phyloP scores from a whole-genome alignment of 2,797 vertebrate species.

The Momotus momota region DNA sequence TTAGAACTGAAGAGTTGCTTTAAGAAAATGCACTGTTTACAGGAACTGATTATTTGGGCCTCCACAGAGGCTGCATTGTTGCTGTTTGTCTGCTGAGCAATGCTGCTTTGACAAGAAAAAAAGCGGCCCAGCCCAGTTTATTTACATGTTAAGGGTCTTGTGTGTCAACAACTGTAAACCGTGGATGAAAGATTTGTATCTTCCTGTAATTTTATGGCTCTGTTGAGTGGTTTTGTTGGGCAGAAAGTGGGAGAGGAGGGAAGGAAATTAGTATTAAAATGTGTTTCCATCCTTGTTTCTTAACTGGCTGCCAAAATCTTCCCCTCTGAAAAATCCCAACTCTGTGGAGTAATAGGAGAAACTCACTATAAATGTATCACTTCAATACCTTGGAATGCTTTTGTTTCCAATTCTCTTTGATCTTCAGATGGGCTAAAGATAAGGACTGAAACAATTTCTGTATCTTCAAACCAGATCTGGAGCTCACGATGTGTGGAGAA shows the following conservation, averaged over 20 bases:
- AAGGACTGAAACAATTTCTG: neutral
- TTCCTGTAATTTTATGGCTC: conserved; percentile 70
- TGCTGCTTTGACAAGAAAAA: conserved; percentile 36
- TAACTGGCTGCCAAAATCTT: neutral
- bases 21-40: conserved; percentile 29
- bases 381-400: conserved; percentile 19
- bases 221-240: conserved; percentile 39
- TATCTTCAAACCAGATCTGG: conserved; percentile 1
- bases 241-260: neutral
- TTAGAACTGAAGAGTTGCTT: conserved; percentile 6
- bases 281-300: neutral
- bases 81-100: conserved; percentile 65
- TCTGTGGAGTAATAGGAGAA: neutral
- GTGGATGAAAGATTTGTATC: conserved; percentile 77
- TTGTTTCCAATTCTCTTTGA: conserved; percentile 48
- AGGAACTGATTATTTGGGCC: conserved; percentile 58
- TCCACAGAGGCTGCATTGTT: conserved; percentile 1
- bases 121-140: conserved; percentile 27
- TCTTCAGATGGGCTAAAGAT: conserved; percentile 30
- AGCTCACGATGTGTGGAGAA: neutral
- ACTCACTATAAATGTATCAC: conserved; percentile 27
- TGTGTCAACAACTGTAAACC: conserved; percentile 74
- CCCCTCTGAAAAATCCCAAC: neutral
- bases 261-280: conserved; percentile 42
- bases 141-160: conserved; percentile 61